Percentiles rank a stretch among this genome's conserved stretches.
phyloP scores from a whole-genome alignment of 2,888 invertebrate species.

The Drosophila sordidula region DNA sequence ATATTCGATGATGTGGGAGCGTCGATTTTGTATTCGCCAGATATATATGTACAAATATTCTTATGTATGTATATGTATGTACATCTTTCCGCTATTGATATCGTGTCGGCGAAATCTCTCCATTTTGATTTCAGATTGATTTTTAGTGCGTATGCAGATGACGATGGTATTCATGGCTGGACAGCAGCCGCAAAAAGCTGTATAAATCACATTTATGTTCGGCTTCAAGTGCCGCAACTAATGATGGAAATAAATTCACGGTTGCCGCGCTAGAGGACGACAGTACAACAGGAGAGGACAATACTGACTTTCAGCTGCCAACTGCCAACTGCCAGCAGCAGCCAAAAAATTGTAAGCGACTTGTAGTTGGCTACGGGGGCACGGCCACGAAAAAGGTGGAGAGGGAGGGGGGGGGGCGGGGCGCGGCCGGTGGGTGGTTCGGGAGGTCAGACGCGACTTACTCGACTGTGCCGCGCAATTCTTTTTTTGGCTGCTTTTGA shows the following conservation, averaged over 20 bases:
- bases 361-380: conserved; percentile 34
- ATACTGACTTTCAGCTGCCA: conserved; percentile 61
- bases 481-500: conserved; percentile 82
- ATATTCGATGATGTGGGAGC: conserved; percentile 78
- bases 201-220: conserved; percentile 77
- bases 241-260: conserved; percentile 83
- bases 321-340: conserved; percentile 69
- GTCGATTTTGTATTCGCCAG: conserved; percentile 22
- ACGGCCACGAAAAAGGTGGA: conserved; percentile 13
- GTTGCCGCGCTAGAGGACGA: conserved; percentile 50
- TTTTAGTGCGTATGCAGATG: conserved; percentile 40
- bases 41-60: conserved; percentile 10
- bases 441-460: conserved; percentile 44
- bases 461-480: conserved; percentile 60
- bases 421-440: conserved; percentile 3
- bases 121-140: conserved; percentile 45
- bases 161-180: conserved; percentile 27
- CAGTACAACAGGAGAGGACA: conserved; percentile 28
- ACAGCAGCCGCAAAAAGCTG: conserved; percentile 51
- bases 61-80: neutral
- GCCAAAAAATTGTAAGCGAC: conserved; percentile 43
- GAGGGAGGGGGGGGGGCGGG: neutral
- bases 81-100: neutral
- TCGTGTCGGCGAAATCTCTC: conserved; percentile 11
- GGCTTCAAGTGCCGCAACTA: conserved; percentile 80